Base-by-base conservation (phyloP, 1,140 invertebrate species). In the Cydia amplana region DNA sequence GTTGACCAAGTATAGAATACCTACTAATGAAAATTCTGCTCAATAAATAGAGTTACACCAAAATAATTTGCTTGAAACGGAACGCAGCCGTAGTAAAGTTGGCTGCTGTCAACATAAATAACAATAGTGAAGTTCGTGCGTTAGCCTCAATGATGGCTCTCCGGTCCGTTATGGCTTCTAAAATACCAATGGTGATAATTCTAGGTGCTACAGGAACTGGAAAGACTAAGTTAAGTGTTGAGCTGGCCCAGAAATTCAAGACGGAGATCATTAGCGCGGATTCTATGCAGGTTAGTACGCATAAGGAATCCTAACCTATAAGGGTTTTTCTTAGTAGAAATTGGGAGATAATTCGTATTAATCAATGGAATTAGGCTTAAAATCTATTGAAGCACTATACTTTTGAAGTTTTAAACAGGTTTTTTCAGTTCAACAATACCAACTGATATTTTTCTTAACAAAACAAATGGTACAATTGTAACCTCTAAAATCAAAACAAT, bases 221-320 rank as follows among this genome's bases (percentile, higher is more conserved):
- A 65, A 99, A 99, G 95, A 99, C 99, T 0, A 99, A 99, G 92
- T 93, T 99, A 76, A 96, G 97, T 18, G 94, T 99, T 75, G 97
- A 99, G 94, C 93, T 99, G 75, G 98, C 98, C 0, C 94, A 95
- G 78, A 95, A 94, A 85, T 99, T 98, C 89, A 93, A 94, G 75
- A 97, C 98, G n/a, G 99, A 99, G 95, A 97, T 99, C 70, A 98
- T 99, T 67, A 99, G 98, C 80, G 98, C 99, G 0, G 99, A 99
- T 95, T 99, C 99, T 12, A 99, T 99, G 98, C 99, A 99, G 95
- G 98, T 98, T 93, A 93, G 93, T 87, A 76, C 12, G 75, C 64
- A 14, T 9, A 18, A 51, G 63, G 75, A 5, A 76, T 75, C 73
- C 72, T 91, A 92, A 92, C 90, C 90, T 91, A 74, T 83, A 90